Conservation (phyloP, 1,140 invertebrate genomes). For the Ips nitidus region DNA sequence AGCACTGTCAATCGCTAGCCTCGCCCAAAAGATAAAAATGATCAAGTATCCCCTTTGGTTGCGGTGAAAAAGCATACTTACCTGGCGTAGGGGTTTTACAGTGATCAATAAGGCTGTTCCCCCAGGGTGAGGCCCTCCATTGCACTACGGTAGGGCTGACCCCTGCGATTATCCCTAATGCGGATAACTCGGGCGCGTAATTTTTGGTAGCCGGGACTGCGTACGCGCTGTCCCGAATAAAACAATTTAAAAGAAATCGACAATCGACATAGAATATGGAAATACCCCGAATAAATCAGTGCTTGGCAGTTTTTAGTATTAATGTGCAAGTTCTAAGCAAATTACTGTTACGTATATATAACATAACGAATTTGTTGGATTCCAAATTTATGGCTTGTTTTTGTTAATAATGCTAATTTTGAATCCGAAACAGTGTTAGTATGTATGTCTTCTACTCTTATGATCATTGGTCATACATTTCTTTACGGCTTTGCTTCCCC, state of each 20-base stretch:
- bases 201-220: slow-evolving; percentile 68
- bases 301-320: too few relatives aligned
- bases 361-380: too few relatives aligned
- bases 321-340: neutral
- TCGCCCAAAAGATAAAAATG: too few relatives aligned
- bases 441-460: too few relatives aligned
- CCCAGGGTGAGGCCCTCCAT: slow-evolving; percentile 61
- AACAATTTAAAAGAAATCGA: slow-evolving; percentile 59
- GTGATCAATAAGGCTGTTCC: slow-evolving; percentile 60
- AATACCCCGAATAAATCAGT: neutral
- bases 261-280: slow-evolving; percentile 60
- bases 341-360: too few relatives aligned
- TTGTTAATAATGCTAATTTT: too few relatives aligned
- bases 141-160: slow-evolving; percentile 71
- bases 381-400: too few relatives aligned
- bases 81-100: slow-evolving; percentile 64
- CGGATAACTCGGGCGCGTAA: slow-evolving; percentile 69
- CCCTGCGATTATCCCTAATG: slow-evolving; percentile 72
- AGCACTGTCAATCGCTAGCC: too few relatives aligned
- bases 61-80: slow-evolving; percentile 56
- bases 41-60: too few relatives aligned
- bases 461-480: too few relatives aligned
- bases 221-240: slow-evolving; percentile 34
- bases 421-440: too few relatives aligned
- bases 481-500: too few relatives aligned